Conservation (phyloP, 1,140 invertebrate species). For the Macrocentrus cingulum region DNA sequence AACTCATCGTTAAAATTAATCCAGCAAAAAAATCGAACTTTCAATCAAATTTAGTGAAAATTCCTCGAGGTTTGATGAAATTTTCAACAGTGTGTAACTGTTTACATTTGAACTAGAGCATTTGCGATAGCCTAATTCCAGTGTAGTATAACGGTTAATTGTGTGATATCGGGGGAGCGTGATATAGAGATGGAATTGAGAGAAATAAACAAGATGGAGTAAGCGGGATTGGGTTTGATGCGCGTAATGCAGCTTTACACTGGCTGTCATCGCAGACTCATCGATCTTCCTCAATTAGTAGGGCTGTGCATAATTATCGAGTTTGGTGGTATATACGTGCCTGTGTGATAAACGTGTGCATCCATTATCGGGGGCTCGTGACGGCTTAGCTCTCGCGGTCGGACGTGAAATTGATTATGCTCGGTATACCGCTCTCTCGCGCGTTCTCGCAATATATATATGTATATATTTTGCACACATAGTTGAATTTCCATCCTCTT, state of each 20-base stretch:
- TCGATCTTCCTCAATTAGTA: conserved; percentile 36
- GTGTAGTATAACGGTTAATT: no score
- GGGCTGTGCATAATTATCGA: conserved; percentile 32
- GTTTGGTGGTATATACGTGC: conserved; percentile 28
- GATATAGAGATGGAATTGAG: no score
- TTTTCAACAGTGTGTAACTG: no score
- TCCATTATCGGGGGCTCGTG: conserved; percentile 33
- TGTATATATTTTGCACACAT: not conserved
- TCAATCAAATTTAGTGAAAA: no score
- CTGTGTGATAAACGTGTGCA: conserved; percentile 32
- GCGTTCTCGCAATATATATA: conserved; percentile 2
- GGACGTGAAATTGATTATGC: conserved; percentile 30
- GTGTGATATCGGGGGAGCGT: no score
- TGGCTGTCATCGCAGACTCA: conserved; percentile 26
- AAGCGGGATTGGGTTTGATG: conserved; percentile 2
- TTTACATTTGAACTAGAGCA: no score
- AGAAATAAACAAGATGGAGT: conserved; percentile 7
- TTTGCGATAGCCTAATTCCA: no score
- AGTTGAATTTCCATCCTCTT: conserved; percentile 9
- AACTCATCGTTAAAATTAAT: no score
- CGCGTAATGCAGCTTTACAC: not conserved
- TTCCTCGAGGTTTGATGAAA: no score
- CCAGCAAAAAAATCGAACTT: no score
- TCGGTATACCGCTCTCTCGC: conserved; percentile 23
- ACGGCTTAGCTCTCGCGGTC: conserved; percentile 29